These are phyloP conservation scores for Malacosoma neustria DNA, from an alignment of 2,888 invertebrate genomes.

Conservation along the genomic window DNA sequence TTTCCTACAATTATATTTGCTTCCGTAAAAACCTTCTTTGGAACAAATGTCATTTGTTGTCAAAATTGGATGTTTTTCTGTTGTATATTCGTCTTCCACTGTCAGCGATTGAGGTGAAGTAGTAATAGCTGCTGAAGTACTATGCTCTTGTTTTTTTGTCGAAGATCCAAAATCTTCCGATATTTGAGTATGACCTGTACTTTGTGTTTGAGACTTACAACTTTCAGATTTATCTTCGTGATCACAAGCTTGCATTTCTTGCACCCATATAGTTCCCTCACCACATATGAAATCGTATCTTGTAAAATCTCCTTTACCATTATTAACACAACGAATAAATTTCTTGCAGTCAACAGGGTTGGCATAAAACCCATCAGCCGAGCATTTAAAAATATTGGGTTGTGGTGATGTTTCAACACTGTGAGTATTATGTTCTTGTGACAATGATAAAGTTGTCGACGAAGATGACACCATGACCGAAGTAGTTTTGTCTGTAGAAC, in stretches of 20 bases:
- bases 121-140: conserved; percentile 4
- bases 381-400: conserved; percentile 45
- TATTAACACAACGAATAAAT: conserved; percentile 81
- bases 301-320: conserved; percentile 55
- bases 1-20: conserved; percentile 58
- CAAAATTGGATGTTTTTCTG: conserved; percentile 16
- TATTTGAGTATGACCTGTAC: not conserved
- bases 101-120: conserved; percentile 17
- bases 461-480: not conserved
- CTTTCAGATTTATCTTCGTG: conserved; percentile 32
- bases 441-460: not conserved
- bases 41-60: conserved; percentile 30
- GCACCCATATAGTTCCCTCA: conserved; percentile 81
- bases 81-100: conserved; percentile 25
- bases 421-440: conserved; percentile 7
- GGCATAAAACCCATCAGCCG: conserved; percentile 80
- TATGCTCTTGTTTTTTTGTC: conserved; percentile 1
- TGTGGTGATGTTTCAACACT: conserved; percentile 13
- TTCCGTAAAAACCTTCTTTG: conserved; percentile 61
- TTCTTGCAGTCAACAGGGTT: conserved; percentile 80
- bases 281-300: conserved; percentile 78
- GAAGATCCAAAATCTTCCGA: conserved; percentile 14
- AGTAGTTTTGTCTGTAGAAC: not conserved
- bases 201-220: conserved; percentile 24
- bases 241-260: conserved; percentile 73